Base-by-base conservation (phyloP, 2,113 vertebrate species). In the Pungitius pungitius region DNA sequence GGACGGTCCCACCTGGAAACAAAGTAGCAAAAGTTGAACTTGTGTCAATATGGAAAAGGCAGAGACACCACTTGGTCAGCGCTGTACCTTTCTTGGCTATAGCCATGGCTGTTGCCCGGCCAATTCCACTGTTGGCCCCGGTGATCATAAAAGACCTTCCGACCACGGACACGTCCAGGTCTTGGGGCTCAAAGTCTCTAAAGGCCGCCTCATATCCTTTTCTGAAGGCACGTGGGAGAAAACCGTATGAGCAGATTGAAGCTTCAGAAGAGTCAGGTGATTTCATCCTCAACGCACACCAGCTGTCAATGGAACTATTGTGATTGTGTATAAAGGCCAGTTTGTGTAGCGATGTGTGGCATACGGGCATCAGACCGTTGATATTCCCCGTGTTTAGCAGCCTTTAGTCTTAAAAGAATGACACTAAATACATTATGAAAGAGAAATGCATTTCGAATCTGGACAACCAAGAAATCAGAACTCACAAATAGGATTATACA, bases 41-140 rank as follows among this genome's bases (percentile, higher is more conserved):
- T 33, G n/a, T n/a, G 6, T 40, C n/a, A 37, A 15, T 24, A 12
- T 47, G 12, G 45, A 15, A 5, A 49, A 5, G 0, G 39, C 49
- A 59, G 14, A 39, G 20, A 63, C 11, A 7, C 56, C 10, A 37
- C 9, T n/a, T 51, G 54, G n/a, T 1, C 2, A 2, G 2, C 0
- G 0, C 14, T 56, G 14, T 61, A 94, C 92, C 93, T 94, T 85
- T 93, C 86, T 92, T 93, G 66, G 93, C 94, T 73, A 94, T 90
- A 37, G 89, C 88, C 81, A 90, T 75, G 52, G 92, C 90, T 6
- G 91, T 75, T 0, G 87, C 90, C 85, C 71, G 93, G 61, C 94
- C 94, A 26, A 94, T 94, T 14, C 93, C 93, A 51, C 93, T 94
- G 81, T 93, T 94, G 69, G 92, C 91, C 61, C 94, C 93, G 0